Base-by-base conservation (phyloP, 64 coral and sea anemone genomes). In the Actinia tenebrosa region DNA sequence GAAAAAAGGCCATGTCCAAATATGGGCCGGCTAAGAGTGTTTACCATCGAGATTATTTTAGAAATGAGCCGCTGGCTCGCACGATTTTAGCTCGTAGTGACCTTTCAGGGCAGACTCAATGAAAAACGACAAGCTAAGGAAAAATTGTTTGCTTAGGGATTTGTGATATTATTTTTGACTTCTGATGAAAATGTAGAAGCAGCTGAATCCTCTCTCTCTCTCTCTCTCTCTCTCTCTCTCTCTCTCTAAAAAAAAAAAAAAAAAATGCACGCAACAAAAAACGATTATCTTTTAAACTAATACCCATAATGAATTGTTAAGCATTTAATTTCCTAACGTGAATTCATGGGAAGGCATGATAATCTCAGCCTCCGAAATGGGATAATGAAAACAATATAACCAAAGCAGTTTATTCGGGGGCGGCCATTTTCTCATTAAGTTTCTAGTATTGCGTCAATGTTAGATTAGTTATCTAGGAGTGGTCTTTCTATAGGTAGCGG, bases 11-110 rank as follows among this genome's bases (percentile, higher is more conserved):
- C 69, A 75, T 75, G n/a, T 16, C 69, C 69, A 75, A 75, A 75
- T 75, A 75, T 75, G 69, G 69, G 69, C 25, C 25, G 69, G 27
- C 69, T 37, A 10, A 10, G n/a, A 43, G 69, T 75, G 69, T 75
- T 75, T 75, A 75, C 69, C n/a, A 75, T 75, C 27, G 11, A 15
- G 69, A 75, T 75, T 42, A 75, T 75, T 75, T 75, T 75, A 75
- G 69, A 30, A 75, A 75, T 43, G 69, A 75, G 69, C 69, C 69
- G 69, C 69, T 75, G 69, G 69, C 69, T 16, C 42, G 69, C 69
- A 75, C 26, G 69, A 26, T 75, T 75, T 75, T 75, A 27, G 69
- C 5, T 75, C 69, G 23, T 27, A 75, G 26, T 75, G 69, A 75
- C 69, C 69, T 75, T 75, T 75, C 26, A 72, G 4, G 69, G 69